Conservation (phyloP, 2,113 vertebrate species). For the Galeopterus variegatus region DNA sequence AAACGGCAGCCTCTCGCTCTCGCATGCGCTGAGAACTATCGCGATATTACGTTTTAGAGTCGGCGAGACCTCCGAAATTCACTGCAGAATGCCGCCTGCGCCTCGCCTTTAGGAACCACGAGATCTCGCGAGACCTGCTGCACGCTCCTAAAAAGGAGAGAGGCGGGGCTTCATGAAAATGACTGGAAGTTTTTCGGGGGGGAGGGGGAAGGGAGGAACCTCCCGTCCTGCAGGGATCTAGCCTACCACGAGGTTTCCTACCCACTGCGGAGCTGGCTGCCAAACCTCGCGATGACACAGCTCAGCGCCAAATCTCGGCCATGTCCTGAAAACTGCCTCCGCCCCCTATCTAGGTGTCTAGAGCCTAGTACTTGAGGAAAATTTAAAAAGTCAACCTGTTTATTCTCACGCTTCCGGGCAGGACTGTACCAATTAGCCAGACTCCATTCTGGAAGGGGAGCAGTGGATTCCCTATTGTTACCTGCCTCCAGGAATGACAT, state of each 20-base stretch:
- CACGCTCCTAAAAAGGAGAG: constrained; percentile 65
- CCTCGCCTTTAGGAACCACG: constrained; percentile 80
- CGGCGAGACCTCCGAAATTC: constrained; percentile 69
- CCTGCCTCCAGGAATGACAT: constrained; percentile 69
- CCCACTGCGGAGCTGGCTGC: constrained; percentile 76
- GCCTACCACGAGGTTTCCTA: constrained; percentile 78
- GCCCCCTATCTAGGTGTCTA: constrained; percentile 83
- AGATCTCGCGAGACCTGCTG: constrained; percentile 78
- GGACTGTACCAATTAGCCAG: constrained; percentile 72
- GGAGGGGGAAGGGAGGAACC: constrained; percentile 77
- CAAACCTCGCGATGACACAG: constrained; percentile 84
- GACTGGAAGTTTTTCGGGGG: constrained; percentile 82
- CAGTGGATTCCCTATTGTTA: constrained; percentile 74
- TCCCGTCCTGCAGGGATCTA: constrained; percentile 81
- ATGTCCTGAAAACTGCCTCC: constrained; percentile 85
- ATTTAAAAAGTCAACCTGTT: constrained; percentile 83
- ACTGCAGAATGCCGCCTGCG: constrained; percentile 79
- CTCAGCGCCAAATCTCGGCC: constrained; percentile 85
- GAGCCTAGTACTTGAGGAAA: constrained; percentile 74
- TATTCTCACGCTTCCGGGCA: constrained; percentile 78
- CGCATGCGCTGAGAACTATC: constrained; percentile 76
- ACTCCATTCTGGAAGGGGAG: constrained; percentile 68
- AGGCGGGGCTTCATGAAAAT: constrained; percentile 80
- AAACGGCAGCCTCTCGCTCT: constrained; percentile 48
- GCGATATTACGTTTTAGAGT: constrained; percentile 72